A percentile compares a stretch with the other conserved stretches of the same genome.
These are phyloP conservation scores for Amphilophus citrinellus DNA, from an alignment of 2,113 vertebrate species.

Conservation along the genomic window DNA sequence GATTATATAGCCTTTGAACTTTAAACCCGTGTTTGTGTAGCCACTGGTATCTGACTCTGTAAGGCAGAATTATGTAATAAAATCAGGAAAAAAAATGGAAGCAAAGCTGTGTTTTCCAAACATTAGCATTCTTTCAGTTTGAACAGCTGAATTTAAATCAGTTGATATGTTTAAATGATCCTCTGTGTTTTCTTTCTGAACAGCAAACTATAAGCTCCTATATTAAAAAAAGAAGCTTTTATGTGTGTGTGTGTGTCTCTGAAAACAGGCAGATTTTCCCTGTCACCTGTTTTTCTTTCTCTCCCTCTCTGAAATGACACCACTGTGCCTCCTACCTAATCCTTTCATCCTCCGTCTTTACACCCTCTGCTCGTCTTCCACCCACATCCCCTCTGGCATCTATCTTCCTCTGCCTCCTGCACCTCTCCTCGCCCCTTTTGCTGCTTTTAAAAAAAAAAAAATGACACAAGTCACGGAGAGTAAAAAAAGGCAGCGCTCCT, in stretches of 20 bases:
- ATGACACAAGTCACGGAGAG: constrained; percentile 53
- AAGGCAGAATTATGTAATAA: background rate
- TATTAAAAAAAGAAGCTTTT: background rate
- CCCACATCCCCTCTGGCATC: constrained; percentile 44
- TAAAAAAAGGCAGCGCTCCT: constrained; percentile 24
- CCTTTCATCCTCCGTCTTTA: constrained; percentile 68
- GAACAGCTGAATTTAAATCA: constrained; percentile 2
- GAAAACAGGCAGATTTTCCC: constrained; percentile 15
- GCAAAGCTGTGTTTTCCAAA: background rate
- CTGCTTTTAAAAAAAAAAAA: constrained; percentile 31
- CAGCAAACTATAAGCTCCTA: constrained; percentile 10
- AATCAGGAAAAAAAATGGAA: background rate
- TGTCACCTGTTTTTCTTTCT: constrained; percentile 39
- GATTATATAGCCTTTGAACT: background rate
- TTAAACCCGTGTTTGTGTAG: background rate
- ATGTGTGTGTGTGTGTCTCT: background rate
- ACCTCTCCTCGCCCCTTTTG: constrained; percentile 16
- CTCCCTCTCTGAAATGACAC: constrained; percentile 39
- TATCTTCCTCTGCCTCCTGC: constrained; percentile 40
- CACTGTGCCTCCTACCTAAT: constrained; percentile 53
- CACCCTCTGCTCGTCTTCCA: constrained; percentile 42
- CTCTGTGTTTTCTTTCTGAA: background rate
- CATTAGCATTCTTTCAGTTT: background rate
- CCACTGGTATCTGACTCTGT: background rate
- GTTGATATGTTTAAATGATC: background rate